Conservation (phyloP, 2,113 vertebrate genomes). For the Carollia perspicillata region DNA sequence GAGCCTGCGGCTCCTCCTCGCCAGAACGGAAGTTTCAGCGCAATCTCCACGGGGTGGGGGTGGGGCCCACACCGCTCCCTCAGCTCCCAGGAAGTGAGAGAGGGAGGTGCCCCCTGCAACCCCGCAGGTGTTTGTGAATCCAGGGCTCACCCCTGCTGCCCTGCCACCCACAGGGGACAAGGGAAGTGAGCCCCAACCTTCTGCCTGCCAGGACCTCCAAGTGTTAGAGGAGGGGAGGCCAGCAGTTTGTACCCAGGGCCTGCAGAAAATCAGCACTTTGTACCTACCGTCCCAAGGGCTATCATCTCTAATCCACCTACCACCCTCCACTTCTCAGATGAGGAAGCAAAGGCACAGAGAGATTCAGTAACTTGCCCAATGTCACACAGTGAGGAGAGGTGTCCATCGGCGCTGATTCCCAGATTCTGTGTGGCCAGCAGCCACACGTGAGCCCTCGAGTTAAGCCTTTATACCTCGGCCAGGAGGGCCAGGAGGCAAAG, state of each 20-base stretch:
- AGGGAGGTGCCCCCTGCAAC: neutral
- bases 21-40: neutral
- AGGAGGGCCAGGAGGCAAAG: neutral
- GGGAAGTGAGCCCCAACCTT: neutral
- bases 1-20: neutral
- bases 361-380: neutral
- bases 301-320: neutral
- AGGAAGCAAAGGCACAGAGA: neutral
- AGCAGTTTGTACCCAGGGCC: too few relatives aligned
- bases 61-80: fast-evolving
- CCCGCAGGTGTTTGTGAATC: neutral
- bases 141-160: conserved; percentile 45
- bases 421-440: neutral
- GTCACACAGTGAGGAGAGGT: neutral
- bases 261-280: fast-evolving
- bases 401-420: neutral
- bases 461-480: neutral
- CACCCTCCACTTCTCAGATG: neutral
- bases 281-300: fast-evolving
- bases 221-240: neutral
- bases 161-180: neutral
- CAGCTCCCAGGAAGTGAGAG: neutral
- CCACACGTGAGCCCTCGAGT: neutral
- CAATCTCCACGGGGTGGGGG: neutral
- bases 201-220: neutral